Percentiles rank a stretch among this genome's conserved stretches.
Evolutionary conservation across 1,140 invertebrate species (phyloP).

Genomic region (Drosophila funebris): DNA sequence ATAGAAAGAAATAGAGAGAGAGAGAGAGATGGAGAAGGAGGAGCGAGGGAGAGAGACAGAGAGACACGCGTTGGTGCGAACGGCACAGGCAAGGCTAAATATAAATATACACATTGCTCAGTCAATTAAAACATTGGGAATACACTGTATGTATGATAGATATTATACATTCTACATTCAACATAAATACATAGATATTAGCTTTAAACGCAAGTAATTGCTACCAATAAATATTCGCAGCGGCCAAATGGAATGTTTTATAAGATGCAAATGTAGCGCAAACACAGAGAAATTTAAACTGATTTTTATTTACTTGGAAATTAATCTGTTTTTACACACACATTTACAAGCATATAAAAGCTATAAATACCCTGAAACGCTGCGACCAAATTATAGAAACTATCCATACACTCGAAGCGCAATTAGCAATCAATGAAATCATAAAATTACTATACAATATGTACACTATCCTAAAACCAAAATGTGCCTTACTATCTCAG

Average conservation of each 20-base stretch:
- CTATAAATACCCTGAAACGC: constrained; percentile 7
- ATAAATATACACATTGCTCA: constrained; percentile 58
- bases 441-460: constrained; percentile 21
- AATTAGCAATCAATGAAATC: constrained; percentile 63
- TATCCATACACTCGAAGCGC: constrained; percentile 52
- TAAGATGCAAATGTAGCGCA: constrained; percentile 31
- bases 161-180: neutral
- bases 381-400: constrained; percentile 49
- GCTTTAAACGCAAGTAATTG: constrained; percentile 25
- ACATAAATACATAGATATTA: constrained; percentile 3
- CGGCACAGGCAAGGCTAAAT: constrained; percentile 22
- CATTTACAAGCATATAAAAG: neutral
- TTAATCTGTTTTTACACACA: neutral
- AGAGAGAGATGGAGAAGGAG: neutral
- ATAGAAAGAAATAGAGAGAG: neutral
- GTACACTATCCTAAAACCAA: constrained; percentile 36
- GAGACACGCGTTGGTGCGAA: neutral
- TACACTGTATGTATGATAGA: neutral
- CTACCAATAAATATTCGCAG: constrained; percentile 13
- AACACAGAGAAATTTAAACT: constrained; percentile 23
- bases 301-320: neutral
- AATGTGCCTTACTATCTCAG: constrained; percentile 69
- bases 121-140: constrained; percentile 63
- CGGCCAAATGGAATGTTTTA: constrained; percentile 39
- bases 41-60: neutral